Evolutionary conservation across 2,113 vertebrate genomes (phyloP).

Genomic region (Toxotes chatareus): DNA sequence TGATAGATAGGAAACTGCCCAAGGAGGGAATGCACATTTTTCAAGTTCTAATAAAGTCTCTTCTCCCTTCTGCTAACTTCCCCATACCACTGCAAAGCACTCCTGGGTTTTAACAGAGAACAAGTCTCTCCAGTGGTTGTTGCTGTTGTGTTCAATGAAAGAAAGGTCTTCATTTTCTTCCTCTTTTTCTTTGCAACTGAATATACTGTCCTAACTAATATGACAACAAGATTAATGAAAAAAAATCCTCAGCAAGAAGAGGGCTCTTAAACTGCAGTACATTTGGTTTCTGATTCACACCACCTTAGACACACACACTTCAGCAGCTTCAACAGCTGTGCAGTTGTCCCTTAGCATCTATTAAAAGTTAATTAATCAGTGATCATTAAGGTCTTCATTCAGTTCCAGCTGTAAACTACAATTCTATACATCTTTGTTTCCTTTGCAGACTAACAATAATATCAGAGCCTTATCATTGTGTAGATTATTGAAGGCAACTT

Average conservation of each 20-base stretch:
- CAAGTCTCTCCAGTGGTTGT: neutral
- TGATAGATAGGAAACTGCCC: conserved; percentile 10
- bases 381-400: neutral
- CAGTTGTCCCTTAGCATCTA: neutral
- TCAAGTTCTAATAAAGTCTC: conserved; percentile 48
- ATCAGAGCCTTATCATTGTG: too few species aligned
- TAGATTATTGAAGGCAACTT: neutral
- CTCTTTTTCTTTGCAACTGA: neutral
- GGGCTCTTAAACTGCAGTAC: neutral
- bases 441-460: too few species aligned
- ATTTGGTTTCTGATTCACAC: neutral
- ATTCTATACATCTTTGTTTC: neutral
- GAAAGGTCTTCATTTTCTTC: neutral
- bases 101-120: neutral
- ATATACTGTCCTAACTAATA: neutral
- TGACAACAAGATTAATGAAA: neutral
- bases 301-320: neutral
- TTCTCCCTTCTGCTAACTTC: conserved; percentile 19
- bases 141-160: conserved; percentile 21
- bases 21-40: conserved; percentile 20
- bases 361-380: neutral
- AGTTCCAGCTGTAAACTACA: neutral
- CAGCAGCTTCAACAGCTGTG: neutral
- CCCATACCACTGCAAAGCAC: conserved; percentile 8
- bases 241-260: neutral